Conservation (phyloP, 2,888 invertebrate species). For the Agrotis segetum region DNA sequence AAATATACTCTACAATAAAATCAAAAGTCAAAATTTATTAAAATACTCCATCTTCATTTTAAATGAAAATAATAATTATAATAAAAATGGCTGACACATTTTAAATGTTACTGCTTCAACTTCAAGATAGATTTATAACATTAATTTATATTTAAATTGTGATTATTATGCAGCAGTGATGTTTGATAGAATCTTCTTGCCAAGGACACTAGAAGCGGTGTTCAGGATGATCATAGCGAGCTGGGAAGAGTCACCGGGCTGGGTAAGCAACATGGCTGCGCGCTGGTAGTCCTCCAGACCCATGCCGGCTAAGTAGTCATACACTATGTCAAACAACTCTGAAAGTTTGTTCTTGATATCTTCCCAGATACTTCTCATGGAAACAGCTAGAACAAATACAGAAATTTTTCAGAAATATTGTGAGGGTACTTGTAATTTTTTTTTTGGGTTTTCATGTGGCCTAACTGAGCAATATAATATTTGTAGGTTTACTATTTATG, state of each 20-base stretch:
- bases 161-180: conserved; percentile 67
- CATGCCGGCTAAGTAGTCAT: conserved; percentile 84
- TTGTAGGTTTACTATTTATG: too few species aligned
- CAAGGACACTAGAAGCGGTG: conserved; percentile 76
- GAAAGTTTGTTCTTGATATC: conserved; percentile 78
- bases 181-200: conserved; percentile 82
- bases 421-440: conserved; percentile 9
- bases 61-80: conserved; percentile 28
- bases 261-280: conserved; percentile 76
- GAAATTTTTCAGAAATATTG: background rate
- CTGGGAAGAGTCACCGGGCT: conserved; percentile 69
- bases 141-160: background rate
- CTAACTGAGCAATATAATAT: too few species aligned
- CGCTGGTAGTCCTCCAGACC: conserved; percentile 82
- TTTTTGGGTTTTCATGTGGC: too few species aligned
- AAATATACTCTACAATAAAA: conserved; percentile 2
- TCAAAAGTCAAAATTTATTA: conserved; percentile 31
- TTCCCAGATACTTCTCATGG: conserved; percentile 84
- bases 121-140: too few species aligned
- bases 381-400: conserved; percentile 74
- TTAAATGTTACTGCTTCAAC: background rate
- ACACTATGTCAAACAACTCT: conserved; percentile 83
- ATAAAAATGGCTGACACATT: background rate
- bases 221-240: conserved; percentile 81
- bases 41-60: conserved; percentile 58